Conservation (phyloP, 2,797 vertebrate genomes). For the Bovichtus diacanthus region DNA sequence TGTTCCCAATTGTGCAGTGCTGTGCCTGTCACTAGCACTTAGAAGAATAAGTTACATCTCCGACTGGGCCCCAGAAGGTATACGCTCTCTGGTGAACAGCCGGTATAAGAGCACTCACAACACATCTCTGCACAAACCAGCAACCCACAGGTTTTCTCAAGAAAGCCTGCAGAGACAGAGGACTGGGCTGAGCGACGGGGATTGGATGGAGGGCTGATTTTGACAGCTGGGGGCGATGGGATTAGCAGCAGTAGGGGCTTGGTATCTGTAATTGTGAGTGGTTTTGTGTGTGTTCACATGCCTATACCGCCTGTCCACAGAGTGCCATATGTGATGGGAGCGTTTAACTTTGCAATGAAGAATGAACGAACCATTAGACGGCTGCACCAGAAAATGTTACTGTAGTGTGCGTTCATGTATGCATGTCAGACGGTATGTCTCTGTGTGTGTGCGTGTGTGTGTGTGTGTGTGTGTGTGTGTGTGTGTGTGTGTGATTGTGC, state of each 20-base stretch:
- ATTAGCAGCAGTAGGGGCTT: slow-evolving; percentile 72
- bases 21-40: slow-evolving; percentile 5
- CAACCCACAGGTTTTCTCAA: slow-evolving; percentile 60
- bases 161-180: slow-evolving; percentile 56
- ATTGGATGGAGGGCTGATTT: slow-evolving; percentile 69
- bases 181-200: slow-evolving; percentile 33
- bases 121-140: slow-evolving; percentile 42
- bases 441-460: slow-evolving; percentile 3
- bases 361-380: slow-evolving; percentile 22
- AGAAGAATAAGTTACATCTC: slow-evolving; percentile 23
- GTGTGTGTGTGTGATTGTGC: background rate
- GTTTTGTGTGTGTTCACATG: slow-evolving; percentile 15
- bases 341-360: slow-evolving; percentile 51
- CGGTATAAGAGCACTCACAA: slow-evolving; percentile 18
- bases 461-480: background rate
- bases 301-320: slow-evolving; percentile 47
- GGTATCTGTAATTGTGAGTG: slow-evolving; percentile 68
- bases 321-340: slow-evolving; percentile 66
- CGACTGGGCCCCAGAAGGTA: slow-evolving; percentile 7
- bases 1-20: slow-evolving; percentile 4
- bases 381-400: slow-evolving; percentile 26
- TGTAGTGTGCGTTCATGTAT: background rate
- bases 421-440: slow-evolving; percentile 3
- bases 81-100: slow-evolving; percentile 22
- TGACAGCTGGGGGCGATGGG: slow-evolving; percentile 78